These are phyloP conservation scores for Leptestheria dahalacensis DNA, from an alignment of 1,140 invertebrate species.

Conservation along the genomic window DNA sequence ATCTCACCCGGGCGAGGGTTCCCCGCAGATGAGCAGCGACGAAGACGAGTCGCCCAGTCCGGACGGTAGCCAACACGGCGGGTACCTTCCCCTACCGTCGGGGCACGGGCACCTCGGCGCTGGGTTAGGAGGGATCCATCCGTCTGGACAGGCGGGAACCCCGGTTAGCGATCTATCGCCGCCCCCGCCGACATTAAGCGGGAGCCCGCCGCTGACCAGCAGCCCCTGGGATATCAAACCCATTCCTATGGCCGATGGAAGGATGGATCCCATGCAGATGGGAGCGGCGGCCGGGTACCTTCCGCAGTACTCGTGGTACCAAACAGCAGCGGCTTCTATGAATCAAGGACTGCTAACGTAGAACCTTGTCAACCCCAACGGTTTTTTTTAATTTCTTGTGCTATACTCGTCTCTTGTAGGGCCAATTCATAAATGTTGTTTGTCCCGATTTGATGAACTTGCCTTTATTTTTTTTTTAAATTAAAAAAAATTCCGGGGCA, in stretches of 20 bases:
- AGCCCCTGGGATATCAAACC: constrained; percentile 55
- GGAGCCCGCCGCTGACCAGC: constrained; percentile 31
- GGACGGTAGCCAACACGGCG: constrained; percentile 12
- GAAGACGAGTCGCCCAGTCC: constrained; percentile 15
- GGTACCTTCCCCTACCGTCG: constrained; percentile 5
- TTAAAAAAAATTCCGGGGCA: neutral
- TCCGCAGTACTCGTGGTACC: constrained; percentile 61
- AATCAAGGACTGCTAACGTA: constrained; percentile 55
- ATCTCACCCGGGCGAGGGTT: constrained; percentile 30
- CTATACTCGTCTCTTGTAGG: no score
- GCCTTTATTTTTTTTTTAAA: neutral
- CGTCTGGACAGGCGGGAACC: constrained; percentile 30
- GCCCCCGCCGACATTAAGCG: constrained; percentile 38
- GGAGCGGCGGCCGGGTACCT: constrained; percentile 32
- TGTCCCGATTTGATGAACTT: neutral
- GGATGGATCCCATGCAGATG: constrained; percentile 9
- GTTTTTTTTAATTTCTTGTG: no score
- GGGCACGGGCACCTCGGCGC: constrained; percentile 23
- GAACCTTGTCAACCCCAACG: no score
- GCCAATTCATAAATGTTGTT: neutral
- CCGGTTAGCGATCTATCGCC: constrained; percentile 41
- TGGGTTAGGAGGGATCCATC: constrained; percentile 21
- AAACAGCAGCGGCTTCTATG: constrained; percentile 36
- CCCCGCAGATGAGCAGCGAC: constrained; percentile 11
- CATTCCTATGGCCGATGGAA: constrained; percentile 24